Percentiles rank a stretch among this genome's conserved stretches.
Conservation (phyloP, 2,113 vertebrate genomes). For the Pteruthius melanotis region DNA sequence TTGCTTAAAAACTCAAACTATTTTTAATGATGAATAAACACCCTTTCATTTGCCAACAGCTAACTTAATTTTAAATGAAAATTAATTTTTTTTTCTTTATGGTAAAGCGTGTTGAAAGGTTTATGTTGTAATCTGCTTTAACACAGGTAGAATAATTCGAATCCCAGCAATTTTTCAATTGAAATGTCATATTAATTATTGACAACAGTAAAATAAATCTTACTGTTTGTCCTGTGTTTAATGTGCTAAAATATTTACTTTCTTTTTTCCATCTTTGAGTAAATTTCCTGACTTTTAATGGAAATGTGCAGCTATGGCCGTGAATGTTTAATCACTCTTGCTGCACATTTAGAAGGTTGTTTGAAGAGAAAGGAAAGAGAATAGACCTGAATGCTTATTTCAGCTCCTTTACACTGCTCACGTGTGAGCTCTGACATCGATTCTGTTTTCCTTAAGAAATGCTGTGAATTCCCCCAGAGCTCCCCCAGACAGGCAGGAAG, state of each 20-base stretch:
- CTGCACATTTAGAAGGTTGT: neutral
- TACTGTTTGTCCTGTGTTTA: neutral
- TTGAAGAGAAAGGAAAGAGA: neutral
- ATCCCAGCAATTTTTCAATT: neutral
- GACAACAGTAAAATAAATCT: neutral
- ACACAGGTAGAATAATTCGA: neutral
- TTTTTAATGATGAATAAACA: neutral
- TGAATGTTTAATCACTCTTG: constrained; percentile 4
- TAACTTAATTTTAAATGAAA: neutral
- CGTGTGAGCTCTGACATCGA: neutral
- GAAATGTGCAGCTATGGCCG: neutral
- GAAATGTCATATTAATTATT: neutral
- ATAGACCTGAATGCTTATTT: neutral
- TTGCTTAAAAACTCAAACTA: neutral
- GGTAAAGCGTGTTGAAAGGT: neutral
- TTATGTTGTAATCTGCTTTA: neutral
- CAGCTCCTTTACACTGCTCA: neutral
- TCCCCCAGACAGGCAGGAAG: neutral
- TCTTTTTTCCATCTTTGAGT: neutral
- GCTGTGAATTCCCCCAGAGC: neutral
- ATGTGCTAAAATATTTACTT: neutral
- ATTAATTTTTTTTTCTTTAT: neutral
- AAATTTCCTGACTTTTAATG: neutral
- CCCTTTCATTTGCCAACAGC: neutral
- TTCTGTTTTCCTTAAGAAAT: neutral